phyloP scores from a whole-genome alignment of 2,113 vertebrate genomes.

The Catharus bicknelli region DNA sequence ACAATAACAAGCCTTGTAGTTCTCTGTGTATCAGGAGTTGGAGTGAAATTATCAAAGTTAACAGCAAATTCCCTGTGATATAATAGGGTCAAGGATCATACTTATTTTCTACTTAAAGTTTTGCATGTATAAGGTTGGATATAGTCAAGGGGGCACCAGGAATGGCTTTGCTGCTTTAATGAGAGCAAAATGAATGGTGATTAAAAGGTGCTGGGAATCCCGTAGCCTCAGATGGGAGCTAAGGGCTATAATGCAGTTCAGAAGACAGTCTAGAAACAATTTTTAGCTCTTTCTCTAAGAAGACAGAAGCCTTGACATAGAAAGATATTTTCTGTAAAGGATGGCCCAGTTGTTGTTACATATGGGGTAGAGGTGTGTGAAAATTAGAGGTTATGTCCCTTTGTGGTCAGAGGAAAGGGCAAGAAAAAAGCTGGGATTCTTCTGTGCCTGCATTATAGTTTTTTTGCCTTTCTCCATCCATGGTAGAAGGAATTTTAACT shows the following conservation, averaged over 20 bases:
- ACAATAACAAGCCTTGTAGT: neutral
- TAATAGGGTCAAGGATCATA: neutral
- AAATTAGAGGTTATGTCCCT: neutral
- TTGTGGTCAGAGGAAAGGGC: neutral
- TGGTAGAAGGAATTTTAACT: neutral
- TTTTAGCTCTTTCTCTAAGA: neutral
- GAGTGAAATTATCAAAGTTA: neutral
- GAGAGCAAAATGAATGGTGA: neutral
- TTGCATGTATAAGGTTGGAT: neutral
- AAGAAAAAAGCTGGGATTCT: neutral
- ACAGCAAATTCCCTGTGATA: neutral
- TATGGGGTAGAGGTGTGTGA: neutral
- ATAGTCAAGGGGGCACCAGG: neutral
- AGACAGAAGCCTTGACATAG: neutral
- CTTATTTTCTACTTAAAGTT: neutral
- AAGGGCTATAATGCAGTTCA: neutral
- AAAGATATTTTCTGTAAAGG: neutral
- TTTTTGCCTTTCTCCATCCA: neutral
- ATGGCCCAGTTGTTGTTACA: accelerated
- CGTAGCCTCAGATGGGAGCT: neutral
- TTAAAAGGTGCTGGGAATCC: neutral
- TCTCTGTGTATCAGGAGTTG: neutral
- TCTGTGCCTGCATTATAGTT: neutral
- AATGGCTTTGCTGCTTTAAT: slow-evolving; percentile 2
- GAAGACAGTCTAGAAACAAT: neutral